Conservation (phyloP, 2,797 vertebrate genomes). For the Sparus aurata region DNA sequence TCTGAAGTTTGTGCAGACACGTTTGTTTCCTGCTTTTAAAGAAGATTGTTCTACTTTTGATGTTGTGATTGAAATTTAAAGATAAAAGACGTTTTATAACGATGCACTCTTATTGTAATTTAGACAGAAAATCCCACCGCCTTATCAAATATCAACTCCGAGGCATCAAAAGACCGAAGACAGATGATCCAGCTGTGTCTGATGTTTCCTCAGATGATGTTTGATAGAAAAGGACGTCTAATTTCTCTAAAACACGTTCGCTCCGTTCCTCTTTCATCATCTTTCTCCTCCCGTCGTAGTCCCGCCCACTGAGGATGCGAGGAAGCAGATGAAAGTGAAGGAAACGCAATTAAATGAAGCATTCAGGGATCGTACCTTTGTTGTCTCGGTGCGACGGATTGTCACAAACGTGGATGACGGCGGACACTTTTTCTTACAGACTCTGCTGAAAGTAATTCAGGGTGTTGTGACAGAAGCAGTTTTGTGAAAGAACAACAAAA, state of each 20-base stretch:
- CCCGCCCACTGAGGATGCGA: not conserved
- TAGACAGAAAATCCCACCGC: not conserved
- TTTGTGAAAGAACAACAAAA: not conserved
- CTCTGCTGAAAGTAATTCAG: not conserved
- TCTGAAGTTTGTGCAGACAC: not conserved
- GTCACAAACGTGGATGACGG: not conserved
- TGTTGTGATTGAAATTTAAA: too few relatives aligned
- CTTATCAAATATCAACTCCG: not conserved
- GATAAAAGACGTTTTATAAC: too few relatives aligned
- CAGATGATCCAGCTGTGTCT: not conserved
- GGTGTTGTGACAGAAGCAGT: not conserved
- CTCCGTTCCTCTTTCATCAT: not conserved
- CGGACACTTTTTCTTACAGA: not conserved
- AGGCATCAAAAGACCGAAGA: not conserved
- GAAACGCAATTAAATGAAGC: not conserved
- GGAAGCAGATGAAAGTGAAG: not conserved
- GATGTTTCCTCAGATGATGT: not conserved
- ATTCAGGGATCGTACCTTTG: not conserved
- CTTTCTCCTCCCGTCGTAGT: not conserved
- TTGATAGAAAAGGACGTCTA: not conserved
- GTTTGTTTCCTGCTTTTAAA: not conserved
- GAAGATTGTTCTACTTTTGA: too few relatives aligned
- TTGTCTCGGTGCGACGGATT: not conserved
- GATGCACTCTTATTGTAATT: not conserved
- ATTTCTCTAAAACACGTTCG: not conserved